Base-by-base conservation (phyloP, 2,113 vertebrate species). In the Odontesthes bonariensis region DNA sequence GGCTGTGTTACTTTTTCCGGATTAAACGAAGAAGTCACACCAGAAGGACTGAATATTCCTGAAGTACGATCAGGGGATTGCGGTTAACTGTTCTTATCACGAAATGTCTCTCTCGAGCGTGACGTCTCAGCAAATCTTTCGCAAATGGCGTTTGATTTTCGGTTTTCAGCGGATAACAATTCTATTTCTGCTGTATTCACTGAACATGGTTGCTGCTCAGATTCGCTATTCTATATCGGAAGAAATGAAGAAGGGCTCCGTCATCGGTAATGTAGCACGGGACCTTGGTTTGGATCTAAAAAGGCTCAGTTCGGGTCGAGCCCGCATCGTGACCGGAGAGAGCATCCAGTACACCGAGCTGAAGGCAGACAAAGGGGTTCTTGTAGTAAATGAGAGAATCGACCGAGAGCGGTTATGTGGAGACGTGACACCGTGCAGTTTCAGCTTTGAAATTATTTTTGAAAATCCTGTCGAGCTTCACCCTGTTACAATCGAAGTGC, bases 211-310 rank as follows among this genome's bases (percentile, higher is more conserved):
- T 17, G 53, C 55, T 44, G 35, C 22, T 1, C 65, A 68, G 8
- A 55, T 68, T n/a, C 92, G 92, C 3, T 96, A 96, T 81, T 92
- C 94, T 0, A 87, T 95, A 27, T 92, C 91, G 0, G 95, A 96
- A 77, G 94, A 95, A 78, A 91, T 94, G 89, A 84, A 88, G 54
- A 87, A 90, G 0, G 90, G 88, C 0, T 84, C 86, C 4, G 19
- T 91, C 0, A 78, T 96, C 20, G 94, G 94, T 22, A 94, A 94
- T 35, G 85, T 96, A 0, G 94, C 93, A 0, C 84, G 87, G 8
- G 95, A 96, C 51, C 79, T 96, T 5, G 94, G 91, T 46, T 80
- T 96, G 66, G 87, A 93, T 65, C n/a, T 89, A n/a, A 83, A 44
- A 69, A 91, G 95, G 12, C 83, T 87, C 6, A 71, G 59, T 8